Base-by-base conservation (phyloP, 2,888 invertebrate species). In the Hymenopus coronatus region DNA sequence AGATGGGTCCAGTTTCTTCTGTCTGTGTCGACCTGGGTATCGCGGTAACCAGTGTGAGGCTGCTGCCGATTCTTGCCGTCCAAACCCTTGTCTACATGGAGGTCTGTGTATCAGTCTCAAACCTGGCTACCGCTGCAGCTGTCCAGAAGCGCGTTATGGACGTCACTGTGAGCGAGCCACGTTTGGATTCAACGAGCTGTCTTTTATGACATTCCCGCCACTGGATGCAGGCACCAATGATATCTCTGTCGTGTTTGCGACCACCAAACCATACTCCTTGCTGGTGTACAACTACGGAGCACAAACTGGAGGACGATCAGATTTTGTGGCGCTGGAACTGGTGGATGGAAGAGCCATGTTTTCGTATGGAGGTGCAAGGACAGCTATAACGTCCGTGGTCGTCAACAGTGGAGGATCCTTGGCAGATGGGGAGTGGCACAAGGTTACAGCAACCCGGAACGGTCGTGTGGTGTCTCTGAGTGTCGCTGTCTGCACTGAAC, bases 251-350 rank as follows among this genome's bases (percentile, higher is more conserved):
- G 96, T 97, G 89, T 98, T 98, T 93, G 97, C 98, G 1, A 99
- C 98, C 0, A 97, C 97, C 1, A 98, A 98, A 93, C 95, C 96
- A 0, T 96, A 98, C 92, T 96, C 98, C 0, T 94, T 99, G 15
- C 94, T 99, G n/a, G 94, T 98, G 0, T 99, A 98, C 93, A 98
- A 98, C 92, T 98, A 97, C 92, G 98, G 98, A 0, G 94, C 96
- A 1, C 98, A 98, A 92, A 97, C 96, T 46, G 97, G 97, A 7
- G 98, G 98, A 15, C 94, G 98, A 91, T 98, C 98, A 0, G 98
- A 98, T 93, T 99, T 99, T 92, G 96, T 99, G 82, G 98, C 98
- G 0, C 95, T 99, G 90, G 98, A 99, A 93, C 93, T 99, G 88
- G 94, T 98, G 0, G 95, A 96, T 89, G 98, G 98, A 1, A 96